Conservation (phyloP, 2,113 vertebrate species). For the Axis porcinus region DNA sequence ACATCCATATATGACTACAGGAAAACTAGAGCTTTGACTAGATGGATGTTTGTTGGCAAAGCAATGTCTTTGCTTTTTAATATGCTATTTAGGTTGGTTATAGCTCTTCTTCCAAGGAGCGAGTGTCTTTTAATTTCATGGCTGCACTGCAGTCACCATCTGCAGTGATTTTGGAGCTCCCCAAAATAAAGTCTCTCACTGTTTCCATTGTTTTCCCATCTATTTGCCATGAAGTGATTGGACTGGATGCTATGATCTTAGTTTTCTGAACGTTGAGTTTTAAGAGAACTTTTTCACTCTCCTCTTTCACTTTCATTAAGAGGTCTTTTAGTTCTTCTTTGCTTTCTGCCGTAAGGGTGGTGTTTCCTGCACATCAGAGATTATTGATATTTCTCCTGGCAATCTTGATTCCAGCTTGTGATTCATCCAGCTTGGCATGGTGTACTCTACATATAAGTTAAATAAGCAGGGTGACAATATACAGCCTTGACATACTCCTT, state of each 20-base stretch:
- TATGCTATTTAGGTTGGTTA: not conserved
- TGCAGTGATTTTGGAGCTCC: not conserved
- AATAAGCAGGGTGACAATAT: not conserved
- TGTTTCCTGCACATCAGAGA: not conserved
- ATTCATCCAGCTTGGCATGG: not conserved
- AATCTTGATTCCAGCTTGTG: not conserved
- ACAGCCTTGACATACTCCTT: not conserved
- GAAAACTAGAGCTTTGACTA: not conserved
- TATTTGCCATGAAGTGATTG: not conserved
- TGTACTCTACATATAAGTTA: not conserved
- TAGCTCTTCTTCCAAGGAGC: not conserved
- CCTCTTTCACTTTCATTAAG: not conserved
- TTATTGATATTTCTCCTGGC: not conserved
- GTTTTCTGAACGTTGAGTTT: not conserved
- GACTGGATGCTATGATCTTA: not conserved
- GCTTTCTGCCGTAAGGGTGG: not conserved
- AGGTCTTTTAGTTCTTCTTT: not conserved
- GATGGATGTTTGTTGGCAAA: not conserved
- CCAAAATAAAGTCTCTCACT: not conserved
- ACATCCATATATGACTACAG: too few species aligned
- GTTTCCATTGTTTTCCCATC: not conserved
- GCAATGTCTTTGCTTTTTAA: not conserved
- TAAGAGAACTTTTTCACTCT: not conserved
- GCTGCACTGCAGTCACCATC: not conserved
- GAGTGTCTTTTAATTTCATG: not conserved